Conservation (phyloP, 1,140 invertebrate genomes). For the Papilio xuthus region DNA sequence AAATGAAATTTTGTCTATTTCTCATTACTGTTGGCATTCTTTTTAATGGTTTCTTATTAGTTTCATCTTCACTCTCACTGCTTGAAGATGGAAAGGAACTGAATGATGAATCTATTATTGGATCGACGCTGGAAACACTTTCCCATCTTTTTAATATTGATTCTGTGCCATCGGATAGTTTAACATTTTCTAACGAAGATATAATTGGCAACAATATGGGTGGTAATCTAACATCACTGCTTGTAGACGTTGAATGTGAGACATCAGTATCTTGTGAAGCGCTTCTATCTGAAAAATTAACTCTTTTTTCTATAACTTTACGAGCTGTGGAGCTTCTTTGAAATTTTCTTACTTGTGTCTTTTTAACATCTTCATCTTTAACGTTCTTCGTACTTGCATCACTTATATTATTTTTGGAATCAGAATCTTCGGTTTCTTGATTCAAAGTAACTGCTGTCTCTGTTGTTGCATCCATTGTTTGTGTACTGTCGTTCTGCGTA, state of each 20-base stretch:
- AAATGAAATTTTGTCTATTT: slow-evolving; percentile 70
- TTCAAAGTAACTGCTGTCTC: slow-evolving; percentile 60
- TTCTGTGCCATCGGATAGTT: slow-evolving; percentile 61
- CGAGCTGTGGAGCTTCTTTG: slow-evolving; percentile 71
- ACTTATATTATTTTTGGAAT: slow-evolving; percentile 58
- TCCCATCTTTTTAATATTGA: slow-evolving; percentile 78
- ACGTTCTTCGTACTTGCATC: slow-evolving; percentile 53
- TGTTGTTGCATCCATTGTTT: slow-evolving; percentile 57
- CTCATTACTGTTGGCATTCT: slow-evolving; percentile 69
- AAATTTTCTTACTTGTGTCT: slow-evolving; percentile 54
- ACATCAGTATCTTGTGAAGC: slow-evolving; percentile 83
- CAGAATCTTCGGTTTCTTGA: slow-evolving; percentile 59
- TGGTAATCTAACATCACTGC: slow-evolving; percentile 84
- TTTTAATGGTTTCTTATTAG: slow-evolving; percentile 65
- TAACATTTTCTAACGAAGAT: slow-evolving; percentile 79
- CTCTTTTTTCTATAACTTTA: slow-evolving; percentile 71
- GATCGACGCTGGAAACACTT: slow-evolving; percentile 85
- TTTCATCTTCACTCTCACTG: slow-evolving; percentile 81
- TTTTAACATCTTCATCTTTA: slow-evolving; percentile 47
- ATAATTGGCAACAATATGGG: slow-evolving; percentile 87
- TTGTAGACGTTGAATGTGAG: slow-evolving; percentile 80
- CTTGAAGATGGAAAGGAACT: slow-evolving; percentile 82
- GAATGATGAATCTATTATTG: slow-evolving; percentile 85
- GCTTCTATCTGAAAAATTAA: slow-evolving; percentile 80
- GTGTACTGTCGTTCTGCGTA: slow-evolving; percentile 53